Evolutionary conservation across 2,797 vertebrate species (phyloP), one percentile per base, ranked within the genome.

Genomic region (Pipistrellus nathusii): DNA sequence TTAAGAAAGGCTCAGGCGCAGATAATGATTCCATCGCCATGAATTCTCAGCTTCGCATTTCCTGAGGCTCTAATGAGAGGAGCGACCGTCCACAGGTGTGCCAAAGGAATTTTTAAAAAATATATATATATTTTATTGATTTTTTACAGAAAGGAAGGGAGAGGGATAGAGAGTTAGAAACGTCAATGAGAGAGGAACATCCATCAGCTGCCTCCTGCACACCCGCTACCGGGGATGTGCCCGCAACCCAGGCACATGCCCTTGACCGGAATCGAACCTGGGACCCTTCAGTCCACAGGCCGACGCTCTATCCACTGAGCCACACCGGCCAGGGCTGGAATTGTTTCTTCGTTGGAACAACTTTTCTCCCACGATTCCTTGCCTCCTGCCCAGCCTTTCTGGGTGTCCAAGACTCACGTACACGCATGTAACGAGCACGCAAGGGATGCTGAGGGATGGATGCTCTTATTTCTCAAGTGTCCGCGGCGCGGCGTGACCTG

Each of bases 21-120:
- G 46, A 62, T 51, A 62, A 76, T 83, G 83, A 90, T 76, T 38
- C 55, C 55, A 72, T 71, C 41, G 84, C 86, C 23, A 38, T 69
- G 32, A 90, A 57, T 87, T 88, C 83, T 41, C 6, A 66, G 30
- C 38, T 93, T 46, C 78, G 57, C 80, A 64, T 62, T 89, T 95
- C 68, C 57, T n/a, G 51, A 53, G 80, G 59, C 71, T 44, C 32
- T 30, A 25, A 25, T 87, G 2, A 5, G 75, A 53, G n/a, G 7
- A 14, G n/a, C 48, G 1, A 14, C 23, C 13, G 32, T 15, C 75
- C 23, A 8, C 75, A 6, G 3, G 20, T 23, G 6, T 8, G 12
- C n/a, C n/a, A 2, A 48, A 53, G n/a, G 46, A 53, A 77, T 14
- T 44, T 44, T 38, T 4, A 41, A 44, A 44, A 11, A 44, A 44